Percentiles rank a stretch among this genome's conserved stretches.
Evolutionary conservation across 2,888 invertebrate genomes (phyloP).

Genomic region (Carpatolechia fugitivella): DNA sequence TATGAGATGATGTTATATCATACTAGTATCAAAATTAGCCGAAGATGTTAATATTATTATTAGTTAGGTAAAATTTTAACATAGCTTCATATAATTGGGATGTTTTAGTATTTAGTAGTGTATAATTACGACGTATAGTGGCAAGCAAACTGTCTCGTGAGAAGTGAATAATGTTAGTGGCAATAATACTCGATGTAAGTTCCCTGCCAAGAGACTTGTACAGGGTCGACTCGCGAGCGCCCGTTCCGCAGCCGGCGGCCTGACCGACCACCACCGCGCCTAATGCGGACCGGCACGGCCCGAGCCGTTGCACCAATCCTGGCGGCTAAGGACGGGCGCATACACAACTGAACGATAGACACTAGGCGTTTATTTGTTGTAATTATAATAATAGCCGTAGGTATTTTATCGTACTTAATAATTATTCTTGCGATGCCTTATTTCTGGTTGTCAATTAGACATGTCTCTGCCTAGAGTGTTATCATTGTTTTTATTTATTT

Average conservation of each 20-base stretch:
- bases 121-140: conserved; percentile 64
- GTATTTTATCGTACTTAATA: conserved; percentile 80
- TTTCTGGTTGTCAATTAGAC: conserved; percentile 81
- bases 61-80: conserved; percentile 78
- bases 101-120: conserved; percentile 77
- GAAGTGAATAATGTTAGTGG: conserved; percentile 64
- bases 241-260: conserved; percentile 23
- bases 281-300: conserved; percentile 24
- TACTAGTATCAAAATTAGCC: conserved; percentile 81
- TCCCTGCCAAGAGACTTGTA: conserved; percentile 57
- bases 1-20: conserved; percentile 79
- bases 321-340: conserved; percentile 23
- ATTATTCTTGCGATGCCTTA: conserved; percentile 81
- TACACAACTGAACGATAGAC: conserved; percentile 58
- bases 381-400: conserved; percentile 79
- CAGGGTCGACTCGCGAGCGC: conserved; percentile 37
- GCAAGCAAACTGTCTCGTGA: conserved; percentile 67
- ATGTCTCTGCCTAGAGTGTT: conserved; percentile 78
- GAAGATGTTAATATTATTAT: conserved; percentile 79
- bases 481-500: conserved; percentile 77
- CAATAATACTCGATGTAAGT: conserved; percentile 76
- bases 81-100: conserved; percentile 80
- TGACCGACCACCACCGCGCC: not conserved
- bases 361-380: conserved; percentile 76
- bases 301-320: not conserved